A percentile compares a stretch with the other conserved stretches of the same genome.
These are phyloP conservation scores for Echinarachnius parma DNA, from an alignment of 53 echinoderm and acorn worm species.

Conservation along the genomic window DNA sequence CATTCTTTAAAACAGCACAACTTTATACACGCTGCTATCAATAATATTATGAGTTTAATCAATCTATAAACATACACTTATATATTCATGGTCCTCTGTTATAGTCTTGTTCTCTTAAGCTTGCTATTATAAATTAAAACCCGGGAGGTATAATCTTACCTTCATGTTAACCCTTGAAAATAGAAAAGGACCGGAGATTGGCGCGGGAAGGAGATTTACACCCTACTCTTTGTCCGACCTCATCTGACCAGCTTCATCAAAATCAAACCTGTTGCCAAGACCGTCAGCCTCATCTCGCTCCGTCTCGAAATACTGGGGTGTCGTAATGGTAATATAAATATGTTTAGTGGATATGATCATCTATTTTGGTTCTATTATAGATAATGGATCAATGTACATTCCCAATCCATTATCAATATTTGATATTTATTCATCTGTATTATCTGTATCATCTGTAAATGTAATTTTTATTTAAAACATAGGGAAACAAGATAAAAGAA, in stretches of 20 bases:
- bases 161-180: too few relatives aligned
- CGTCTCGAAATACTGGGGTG: slow-evolving; percentile 25
- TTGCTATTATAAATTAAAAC: too few relatives aligned
- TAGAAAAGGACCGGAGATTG: too few relatives aligned
- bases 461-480: neutral
- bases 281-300: neutral
- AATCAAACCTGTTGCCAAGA: neutral
- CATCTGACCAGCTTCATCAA: neutral
- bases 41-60: too few relatives aligned
- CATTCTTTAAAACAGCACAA: too few relatives aligned
- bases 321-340: slow-evolving; percentile 22
- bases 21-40: too few relatives aligned
- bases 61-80: too few relatives aligned
- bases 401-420: neutral
- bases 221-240: slow-evolving; percentile 3
- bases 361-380: too few relatives aligned
- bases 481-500: neutral
- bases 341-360: too few relatives aligned
- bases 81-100: too few relatives aligned
- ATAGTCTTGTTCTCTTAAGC: too few relatives aligned
- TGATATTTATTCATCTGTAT: neutral
- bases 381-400: neutral
- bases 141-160: too few relatives aligned
- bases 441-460: neutral
- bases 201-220: neutral